Evolutionary conservation across 1,140 invertebrate genomes (phyloP).

Genomic region (Diplogasteroides magnus): DNA sequence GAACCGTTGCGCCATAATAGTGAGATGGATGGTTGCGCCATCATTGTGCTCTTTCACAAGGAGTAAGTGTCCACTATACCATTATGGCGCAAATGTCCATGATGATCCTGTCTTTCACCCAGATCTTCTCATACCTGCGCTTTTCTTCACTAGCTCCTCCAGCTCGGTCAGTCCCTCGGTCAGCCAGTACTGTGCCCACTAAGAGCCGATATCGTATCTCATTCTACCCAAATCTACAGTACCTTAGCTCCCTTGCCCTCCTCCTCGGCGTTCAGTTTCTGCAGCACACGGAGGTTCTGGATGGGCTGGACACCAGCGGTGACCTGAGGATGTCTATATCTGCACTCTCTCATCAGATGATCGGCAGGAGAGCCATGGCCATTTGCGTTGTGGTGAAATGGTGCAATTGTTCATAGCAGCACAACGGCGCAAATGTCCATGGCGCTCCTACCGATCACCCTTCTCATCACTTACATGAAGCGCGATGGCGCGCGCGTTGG

Average conservation of each 20-base stretch:
- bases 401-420: not conserved
- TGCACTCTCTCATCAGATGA: too few species aligned
- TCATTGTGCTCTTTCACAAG: not conserved
- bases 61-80: constrained; percentile 35
- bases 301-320: constrained; percentile 64
- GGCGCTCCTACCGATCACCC: not conserved
- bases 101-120: not conserved
- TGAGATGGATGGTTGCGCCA: not conserved
- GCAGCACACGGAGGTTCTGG: constrained; percentile 81
- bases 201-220: not conserved
- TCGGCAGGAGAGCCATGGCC: too few species aligned
- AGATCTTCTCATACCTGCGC: not conserved
- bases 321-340: constrained; percentile 29
- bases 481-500: constrained; percentile 65
- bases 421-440: not conserved
- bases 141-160: constrained; percentile 8
- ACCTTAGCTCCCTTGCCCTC: constrained; percentile 26
- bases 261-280: constrained; percentile 60
- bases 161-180: constrained; percentile 25
- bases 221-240: not conserved
- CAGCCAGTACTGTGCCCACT: constrained; percentile 4
- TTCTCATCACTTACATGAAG: constrained; percentile 28
- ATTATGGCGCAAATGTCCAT: not conserved
- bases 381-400: too few species aligned
- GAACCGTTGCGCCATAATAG: not conserved